These are phyloP conservation scores for Rachycentron canadum DNA, from an alignment of 2,797 vertebrate genomes.

Conservation along the genomic window DNA sequence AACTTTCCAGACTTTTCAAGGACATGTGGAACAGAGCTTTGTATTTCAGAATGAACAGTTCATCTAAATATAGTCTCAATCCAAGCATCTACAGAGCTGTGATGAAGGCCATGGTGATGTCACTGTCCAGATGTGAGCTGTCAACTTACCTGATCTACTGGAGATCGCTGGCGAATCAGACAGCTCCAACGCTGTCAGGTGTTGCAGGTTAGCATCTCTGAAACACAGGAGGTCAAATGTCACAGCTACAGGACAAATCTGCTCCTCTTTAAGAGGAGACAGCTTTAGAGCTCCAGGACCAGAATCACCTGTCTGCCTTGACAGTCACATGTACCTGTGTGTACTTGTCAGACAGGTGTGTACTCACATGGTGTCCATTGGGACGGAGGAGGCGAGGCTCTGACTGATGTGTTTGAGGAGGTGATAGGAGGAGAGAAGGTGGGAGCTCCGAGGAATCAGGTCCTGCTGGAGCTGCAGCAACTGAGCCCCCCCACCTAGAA, in stretches of 20 bases:
- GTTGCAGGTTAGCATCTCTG: slow-evolving; percentile 96
- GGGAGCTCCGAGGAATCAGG: slow-evolving; percentile 91
- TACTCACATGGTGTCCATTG: slow-evolving; percentile 92
- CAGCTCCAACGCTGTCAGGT: slow-evolving; percentile 93
- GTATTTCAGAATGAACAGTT: no score
- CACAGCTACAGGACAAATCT: not conserved
- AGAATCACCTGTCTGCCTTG: no score
- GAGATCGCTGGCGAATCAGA: slow-evolving; percentile 86
- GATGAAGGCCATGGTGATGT: no score
- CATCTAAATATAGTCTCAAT: no score
- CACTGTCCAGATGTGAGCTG: no score
- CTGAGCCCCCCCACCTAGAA: slow-evolving; percentile 86
- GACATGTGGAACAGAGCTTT: no score
- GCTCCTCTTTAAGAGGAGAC: no score
- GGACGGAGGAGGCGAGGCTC: slow-evolving; percentile 87
- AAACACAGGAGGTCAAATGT: slow-evolving; percentile 45
- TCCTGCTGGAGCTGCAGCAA: slow-evolving; percentile 94
- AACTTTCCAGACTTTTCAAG: no score
- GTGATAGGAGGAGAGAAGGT: slow-evolving; percentile 92
- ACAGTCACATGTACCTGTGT: not conserved
- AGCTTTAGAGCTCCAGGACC: no score
- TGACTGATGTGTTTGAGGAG: slow-evolving; percentile 91
- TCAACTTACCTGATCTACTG: slow-evolving; percentile 88
- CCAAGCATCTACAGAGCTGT: no score
- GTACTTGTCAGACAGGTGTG: not conserved